phyloP scores from a whole-genome alignment of 2,888 invertebrate species.

The Nipponacmea schrenckii region DNA sequence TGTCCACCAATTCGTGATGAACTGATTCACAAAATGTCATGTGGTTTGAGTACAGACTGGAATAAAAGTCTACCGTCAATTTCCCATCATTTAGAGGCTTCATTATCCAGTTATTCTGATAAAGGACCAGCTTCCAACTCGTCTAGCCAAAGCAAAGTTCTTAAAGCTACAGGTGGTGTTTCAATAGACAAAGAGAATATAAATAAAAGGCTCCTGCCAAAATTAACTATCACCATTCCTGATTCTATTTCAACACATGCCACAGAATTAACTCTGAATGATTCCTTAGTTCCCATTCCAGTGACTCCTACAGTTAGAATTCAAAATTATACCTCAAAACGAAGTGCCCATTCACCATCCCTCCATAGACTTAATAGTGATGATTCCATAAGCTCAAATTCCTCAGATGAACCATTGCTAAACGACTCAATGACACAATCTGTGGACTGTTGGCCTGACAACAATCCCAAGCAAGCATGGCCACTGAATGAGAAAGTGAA shows the following conservation, averaged over 20 bases:
- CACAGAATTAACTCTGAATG: background rate
- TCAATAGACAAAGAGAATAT: background rate
- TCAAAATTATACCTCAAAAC: slow-evolving; percentile 25
- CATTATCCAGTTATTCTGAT: background rate
- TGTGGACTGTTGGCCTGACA: background rate
- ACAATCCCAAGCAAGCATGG: background rate
- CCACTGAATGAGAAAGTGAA: background rate
- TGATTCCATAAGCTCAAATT: slow-evolving; percentile 33
- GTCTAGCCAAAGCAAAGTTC: background rate
- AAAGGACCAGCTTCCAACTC: background rate
- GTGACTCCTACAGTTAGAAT: slow-evolving; percentile 39
- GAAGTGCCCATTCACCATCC: slow-evolving; percentile 5
- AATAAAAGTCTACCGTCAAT: slow-evolving; percentile 32
- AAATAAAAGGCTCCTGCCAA: slow-evolving; percentile 17
- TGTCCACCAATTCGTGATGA: slow-evolving; percentile 28
- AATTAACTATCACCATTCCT: slow-evolving; percentile 20
- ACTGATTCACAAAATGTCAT: slow-evolving; percentile 17
- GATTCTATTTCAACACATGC: slow-evolving; percentile 10
- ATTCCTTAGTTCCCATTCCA: slow-evolving; percentile 36
- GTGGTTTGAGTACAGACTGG: slow-evolving; percentile 17
- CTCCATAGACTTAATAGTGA: slow-evolving; percentile 21
- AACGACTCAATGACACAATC: background rate
- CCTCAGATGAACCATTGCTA: slow-evolving; percentile 29
- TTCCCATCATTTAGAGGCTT: background rate
- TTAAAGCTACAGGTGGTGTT: background rate